A percentile compares a stretch with the other conserved stretches of the same genome.
Evolutionary conservation across 2,113 vertebrate species (phyloP).

Genomic region (Eulacestoma nigropectus): DNA sequence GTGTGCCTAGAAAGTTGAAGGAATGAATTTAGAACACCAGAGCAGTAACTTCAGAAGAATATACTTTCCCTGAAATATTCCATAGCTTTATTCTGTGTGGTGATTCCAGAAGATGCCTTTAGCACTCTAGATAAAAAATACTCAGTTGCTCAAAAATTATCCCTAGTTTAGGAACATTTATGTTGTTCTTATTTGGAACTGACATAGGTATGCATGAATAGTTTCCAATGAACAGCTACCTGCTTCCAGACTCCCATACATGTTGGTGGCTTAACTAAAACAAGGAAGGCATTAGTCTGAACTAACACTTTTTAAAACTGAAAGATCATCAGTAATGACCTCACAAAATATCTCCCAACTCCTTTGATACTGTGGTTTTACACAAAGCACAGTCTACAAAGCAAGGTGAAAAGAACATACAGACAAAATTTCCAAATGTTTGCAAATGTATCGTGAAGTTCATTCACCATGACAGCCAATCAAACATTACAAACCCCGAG

Average conservation of each 20-base stretch:
- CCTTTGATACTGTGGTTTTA: constrained; percentile 23
- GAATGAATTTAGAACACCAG: background rate
- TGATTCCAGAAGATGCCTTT: background rate
- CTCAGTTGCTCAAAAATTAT: background rate
- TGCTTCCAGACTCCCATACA: background rate
- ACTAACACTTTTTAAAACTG: background rate
- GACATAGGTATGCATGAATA: background rate
- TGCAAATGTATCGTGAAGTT: constrained; percentile 17
- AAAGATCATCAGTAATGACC: background rate
- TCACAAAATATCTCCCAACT: background rate
- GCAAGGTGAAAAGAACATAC: constrained; percentile 18
- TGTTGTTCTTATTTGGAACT: background rate
- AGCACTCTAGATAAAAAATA: background rate
- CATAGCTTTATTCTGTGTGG: background rate
- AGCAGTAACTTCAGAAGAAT: background rate
- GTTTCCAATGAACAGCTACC: background rate
- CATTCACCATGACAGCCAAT: constrained; percentile 6
- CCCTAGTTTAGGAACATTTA: background rate
- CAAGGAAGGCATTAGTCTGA: background rate
- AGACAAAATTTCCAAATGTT: constrained; percentile 17
- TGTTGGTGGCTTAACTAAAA: background rate
- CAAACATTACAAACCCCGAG: constrained; percentile 40
- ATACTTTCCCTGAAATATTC: background rate
- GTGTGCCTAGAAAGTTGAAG: background rate
- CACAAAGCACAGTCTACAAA: constrained; percentile 23